A percentile compares a stretch with the other conserved stretches of the same genome.
Evolutionary conservation across 2,888 invertebrate species (phyloP).

Genomic region (Homarus gammarus): DNA sequence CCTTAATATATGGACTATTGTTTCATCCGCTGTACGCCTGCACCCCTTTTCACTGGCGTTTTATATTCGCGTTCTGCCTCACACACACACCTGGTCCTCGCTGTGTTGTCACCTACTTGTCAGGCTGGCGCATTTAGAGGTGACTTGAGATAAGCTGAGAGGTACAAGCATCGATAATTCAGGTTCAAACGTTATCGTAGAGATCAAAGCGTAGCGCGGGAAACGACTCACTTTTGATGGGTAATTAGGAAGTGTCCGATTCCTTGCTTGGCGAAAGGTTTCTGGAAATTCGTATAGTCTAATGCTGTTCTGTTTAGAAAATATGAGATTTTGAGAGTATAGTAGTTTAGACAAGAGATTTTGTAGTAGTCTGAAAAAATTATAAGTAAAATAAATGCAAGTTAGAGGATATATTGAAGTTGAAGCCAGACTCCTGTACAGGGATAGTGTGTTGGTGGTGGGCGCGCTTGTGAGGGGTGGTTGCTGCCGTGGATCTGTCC

Average conservation of each 20-base stretch:
- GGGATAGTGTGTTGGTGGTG: background rate
- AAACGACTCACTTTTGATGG: slow-evolving; percentile 52
- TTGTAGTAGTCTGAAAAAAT: background rate
- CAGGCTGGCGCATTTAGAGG: slow-evolving; percentile 14
- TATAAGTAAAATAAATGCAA: background rate
- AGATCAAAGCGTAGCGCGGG: slow-evolving; percentile 52
- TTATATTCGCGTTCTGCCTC: slow-evolving; percentile 1
- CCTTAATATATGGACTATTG: slow-evolving; percentile 55
- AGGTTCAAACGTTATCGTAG: slow-evolving; percentile 24
- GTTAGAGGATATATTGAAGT: background rate
- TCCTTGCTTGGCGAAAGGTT: slow-evolving; percentile 1
- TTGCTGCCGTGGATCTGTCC: slow-evolving; percentile 2
- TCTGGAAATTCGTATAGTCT: no score
- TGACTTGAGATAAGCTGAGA: slow-evolving; percentile 31
- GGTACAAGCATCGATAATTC: slow-evolving; percentile 21
- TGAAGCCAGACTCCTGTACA: no score
- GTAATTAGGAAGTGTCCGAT: slow-evolving; percentile 55
- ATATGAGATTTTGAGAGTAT: no score
- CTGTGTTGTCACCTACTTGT: background rate
- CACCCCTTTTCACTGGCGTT: background rate
- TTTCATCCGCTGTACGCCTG: slow-evolving; percentile 46
- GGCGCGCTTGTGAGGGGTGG: background rate
- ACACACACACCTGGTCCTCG: no score
- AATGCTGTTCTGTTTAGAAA: no score
- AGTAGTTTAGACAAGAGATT: no score